Evolutionary conservation across 2,797 vertebrate species (phyloP).

Genomic region (Alca torda): DNA sequence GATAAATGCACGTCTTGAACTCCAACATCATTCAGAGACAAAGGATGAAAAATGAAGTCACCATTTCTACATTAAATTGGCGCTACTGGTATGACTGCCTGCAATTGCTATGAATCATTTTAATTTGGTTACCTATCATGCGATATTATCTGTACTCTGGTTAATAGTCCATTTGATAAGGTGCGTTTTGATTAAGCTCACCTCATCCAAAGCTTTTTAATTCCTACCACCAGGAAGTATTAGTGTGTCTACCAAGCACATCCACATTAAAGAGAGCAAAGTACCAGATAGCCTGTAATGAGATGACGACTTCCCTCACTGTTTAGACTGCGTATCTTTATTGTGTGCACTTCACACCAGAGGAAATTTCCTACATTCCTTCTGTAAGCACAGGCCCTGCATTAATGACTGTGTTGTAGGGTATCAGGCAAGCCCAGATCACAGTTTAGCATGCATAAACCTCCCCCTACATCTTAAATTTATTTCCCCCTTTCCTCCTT

Average conservation of each 20-base stretch:
- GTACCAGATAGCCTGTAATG: conserved; percentile 27
- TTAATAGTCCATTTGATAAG: conserved; percentile 61
- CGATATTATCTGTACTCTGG: conserved; percentile 53
- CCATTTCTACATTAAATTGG: conserved; percentile 61
- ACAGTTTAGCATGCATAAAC: conserved; percentile 15
- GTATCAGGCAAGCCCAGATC: conserved; percentile 63
- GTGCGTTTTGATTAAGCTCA: conserved; percentile 13
- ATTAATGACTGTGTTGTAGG: background rate
- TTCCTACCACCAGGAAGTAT: conserved; percentile 35
- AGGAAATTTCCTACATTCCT: background rate
- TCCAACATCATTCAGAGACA: conserved; percentile 46
- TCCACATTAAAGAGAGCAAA: conserved; percentile 27
- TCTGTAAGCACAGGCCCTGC: background rate
- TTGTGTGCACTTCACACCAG: background rate
- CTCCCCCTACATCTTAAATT: background rate
- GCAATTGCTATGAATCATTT: conserved; percentile 48
- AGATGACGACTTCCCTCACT: conserved; percentile 40
- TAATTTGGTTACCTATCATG: conserved; percentile 53
- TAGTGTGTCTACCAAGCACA: conserved; percentile 5
- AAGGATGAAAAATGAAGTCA: conserved; percentile 61
- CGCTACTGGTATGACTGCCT: conserved; percentile 41
- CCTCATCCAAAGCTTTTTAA: conserved; percentile 43
- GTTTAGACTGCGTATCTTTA: background rate
- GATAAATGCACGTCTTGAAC: conserved; percentile 20
- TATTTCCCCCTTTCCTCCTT: conserved; percentile 15